Evolutionary conservation across 92 coral and sea anemone genomes (phyloP).

Genomic region (Phymanthus crucifer): DNA sequence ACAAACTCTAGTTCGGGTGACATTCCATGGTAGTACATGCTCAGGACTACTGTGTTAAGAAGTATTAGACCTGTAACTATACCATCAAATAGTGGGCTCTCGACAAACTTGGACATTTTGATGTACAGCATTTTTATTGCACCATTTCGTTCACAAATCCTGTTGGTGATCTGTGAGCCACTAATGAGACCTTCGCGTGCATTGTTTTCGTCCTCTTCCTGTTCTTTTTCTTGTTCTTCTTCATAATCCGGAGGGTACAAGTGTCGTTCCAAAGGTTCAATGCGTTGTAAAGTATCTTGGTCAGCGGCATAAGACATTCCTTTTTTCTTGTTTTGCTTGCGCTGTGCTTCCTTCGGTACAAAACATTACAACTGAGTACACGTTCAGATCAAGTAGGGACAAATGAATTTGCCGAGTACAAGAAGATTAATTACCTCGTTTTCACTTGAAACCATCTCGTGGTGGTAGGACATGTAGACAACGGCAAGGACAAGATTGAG

Average conservation of each 20-base stretch:
- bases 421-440: constrained; percentile 67
- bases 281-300: constrained; percentile 45
- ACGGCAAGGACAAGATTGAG: constrained; percentile 91
- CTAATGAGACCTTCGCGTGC: neutral
- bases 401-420: neutral
- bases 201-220: neutral
- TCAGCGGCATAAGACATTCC: constrained; percentile 70
- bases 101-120: constrained; percentile 37
- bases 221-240: neutral
- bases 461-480: constrained; percentile 87
- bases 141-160: constrained; percentile 13
- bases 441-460: constrained; percentile 64
- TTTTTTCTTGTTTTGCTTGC: constrained; percentile 61
- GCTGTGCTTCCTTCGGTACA: constrained; percentile 52
- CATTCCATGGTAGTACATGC: constrained; percentile 72
- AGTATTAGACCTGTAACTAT: constrained; percentile 64
- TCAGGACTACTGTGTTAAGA: constrained; percentile 76
- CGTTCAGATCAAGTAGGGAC: neutral
- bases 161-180: neutral
- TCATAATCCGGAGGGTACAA: constrained; percentile 39
- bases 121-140: constrained; percentile 22
- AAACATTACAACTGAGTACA: neutral
- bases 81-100: constrained; percentile 62
- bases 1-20: constrained; percentile 51
- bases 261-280: constrained; percentile 54